Conservation (phyloP, 2,888 invertebrate genomes). For the Trachelus troglodyta region DNA sequence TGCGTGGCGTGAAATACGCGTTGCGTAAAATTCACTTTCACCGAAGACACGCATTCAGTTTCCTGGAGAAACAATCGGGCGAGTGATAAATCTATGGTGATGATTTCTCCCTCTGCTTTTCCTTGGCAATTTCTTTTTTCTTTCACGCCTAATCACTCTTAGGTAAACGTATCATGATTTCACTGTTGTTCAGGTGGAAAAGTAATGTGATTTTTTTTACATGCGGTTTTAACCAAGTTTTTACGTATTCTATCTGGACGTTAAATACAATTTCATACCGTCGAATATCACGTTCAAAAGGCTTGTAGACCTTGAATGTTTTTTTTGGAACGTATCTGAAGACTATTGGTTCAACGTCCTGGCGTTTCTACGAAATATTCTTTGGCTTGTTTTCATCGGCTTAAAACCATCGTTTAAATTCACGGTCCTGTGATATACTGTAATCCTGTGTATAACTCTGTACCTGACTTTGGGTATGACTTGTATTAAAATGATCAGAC, state of each 20-base stretch:
- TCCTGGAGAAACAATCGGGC: neutral
- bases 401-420: neutral
- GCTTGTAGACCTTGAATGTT: constrained; percentile 34
- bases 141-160: neutral
- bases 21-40: neutral
- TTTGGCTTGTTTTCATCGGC: neutral
- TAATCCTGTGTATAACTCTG: neutral
- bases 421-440: neutral
- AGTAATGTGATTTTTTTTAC: neutral
- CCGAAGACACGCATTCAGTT: neutral
- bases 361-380: neutral
- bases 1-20: neutral
- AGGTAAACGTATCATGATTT: neutral
- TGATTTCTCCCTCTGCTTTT: neutral
- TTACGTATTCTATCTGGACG: neutral
- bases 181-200: neutral
- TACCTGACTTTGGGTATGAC: neutral
- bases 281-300: neutral
- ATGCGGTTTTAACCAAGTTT: neutral
- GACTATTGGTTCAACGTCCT: constrained; percentile 38
- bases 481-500: neutral
- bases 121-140: neutral
- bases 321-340: constrained; percentile 26
- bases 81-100: neutral
- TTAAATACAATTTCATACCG: neutral